A percentile compares a stretch with the other conserved stretches of the same genome.
These are phyloP conservation scores for Cantharis rustica DNA, from an alignment of 2,888 invertebrate species.

Conservation along the genomic window DNA sequence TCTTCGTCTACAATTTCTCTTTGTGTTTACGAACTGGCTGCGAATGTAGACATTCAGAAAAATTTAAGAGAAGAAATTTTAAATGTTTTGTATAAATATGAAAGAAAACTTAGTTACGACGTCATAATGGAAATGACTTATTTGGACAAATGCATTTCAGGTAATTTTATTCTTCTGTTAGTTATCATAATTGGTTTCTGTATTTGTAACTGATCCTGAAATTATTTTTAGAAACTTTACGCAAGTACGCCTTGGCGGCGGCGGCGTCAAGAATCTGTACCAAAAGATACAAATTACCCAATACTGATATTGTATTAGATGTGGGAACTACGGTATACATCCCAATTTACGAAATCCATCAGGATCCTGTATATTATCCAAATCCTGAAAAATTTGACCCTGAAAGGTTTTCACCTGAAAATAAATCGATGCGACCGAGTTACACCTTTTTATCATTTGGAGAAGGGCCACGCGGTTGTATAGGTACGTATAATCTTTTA, in stretches of 20 bases:
- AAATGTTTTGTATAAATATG: conserved; percentile 47
- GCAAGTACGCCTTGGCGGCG: conserved; percentile 44
- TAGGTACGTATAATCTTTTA: conserved; percentile 50
- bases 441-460: conserved; percentile 63
- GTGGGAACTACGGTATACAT: conserved; percentile 37
- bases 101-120: conserved; percentile 56
- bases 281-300: conserved; percentile 41
- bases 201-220: too few species aligned
- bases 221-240: conserved; percentile 40
- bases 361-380: conserved; percentile 49
- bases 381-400: conserved; percentile 67
- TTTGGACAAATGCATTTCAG: conserved; percentile 54
- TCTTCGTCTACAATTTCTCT: conserved; percentile 54
- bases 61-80: conserved; percentile 54
- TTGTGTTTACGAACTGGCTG: conserved; percentile 58
- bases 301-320: conserved; percentile 36
- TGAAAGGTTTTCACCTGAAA: conserved; percentile 62
- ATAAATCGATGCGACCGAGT: conserved; percentile 56
- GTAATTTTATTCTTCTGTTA: conserved; percentile 37
- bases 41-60: conserved; percentile 55
- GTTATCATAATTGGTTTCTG: too few species aligned
- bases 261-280: conserved; percentile 37
- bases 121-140: conserved; percentile 57
- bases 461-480: conserved; percentile 62
- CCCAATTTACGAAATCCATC: conserved; percentile 41